Base-by-base conservation (phyloP, 1,140 invertebrate species). In the Mesaphorura yosii region DNA sequence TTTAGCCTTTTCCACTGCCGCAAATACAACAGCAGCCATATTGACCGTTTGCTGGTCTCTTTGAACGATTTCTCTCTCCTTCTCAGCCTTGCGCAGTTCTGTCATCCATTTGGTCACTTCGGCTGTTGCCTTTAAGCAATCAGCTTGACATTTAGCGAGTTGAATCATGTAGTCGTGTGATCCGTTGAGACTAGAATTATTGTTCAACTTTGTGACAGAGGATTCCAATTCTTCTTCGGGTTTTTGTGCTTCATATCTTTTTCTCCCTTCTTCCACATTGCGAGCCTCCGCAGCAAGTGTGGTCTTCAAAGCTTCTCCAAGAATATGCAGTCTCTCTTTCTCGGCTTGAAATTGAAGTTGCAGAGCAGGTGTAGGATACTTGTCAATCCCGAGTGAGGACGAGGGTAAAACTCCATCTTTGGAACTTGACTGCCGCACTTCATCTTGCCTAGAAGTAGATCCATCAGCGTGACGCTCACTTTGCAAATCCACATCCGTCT, bases 1-100 rank as follows among this genome's bases (percentile, higher is more conserved):
- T 25, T 41, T 55, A 15, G 47, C 47, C 37, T 55, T 39, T 12
- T 55, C 53, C 5, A 55, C 47, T 0, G 53, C 53, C 6, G 53
- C 47, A 49, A 27, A 40, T 14, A 55, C 53, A 22, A 47, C 44
- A 2, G 47, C 19, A 5, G 53, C 47, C 10, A 55, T 14, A 26
- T 49, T 37, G 1, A 41, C n/a, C 23, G 52, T 34, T 1, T 45
- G 44, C 42, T 48, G 52, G 39, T 47, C 31, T n/a, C 17, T n/a
- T 28, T 53, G 27, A n/a, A 6, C 0, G 0, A 15, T 3, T 25
- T 53, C 52, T 17, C 41, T 38, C 17, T 53, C 44, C 5, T 20
- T 2, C 0, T 25, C 19, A n/a, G 53, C 20, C 20, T 55, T 55
- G 17, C 37, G 39, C 7, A 55, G 28, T 7, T 55, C 53, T 0